phyloP scores from a whole-genome alignment of 2,888 invertebrate species.

The Tolmerus cingulatus region DNA sequence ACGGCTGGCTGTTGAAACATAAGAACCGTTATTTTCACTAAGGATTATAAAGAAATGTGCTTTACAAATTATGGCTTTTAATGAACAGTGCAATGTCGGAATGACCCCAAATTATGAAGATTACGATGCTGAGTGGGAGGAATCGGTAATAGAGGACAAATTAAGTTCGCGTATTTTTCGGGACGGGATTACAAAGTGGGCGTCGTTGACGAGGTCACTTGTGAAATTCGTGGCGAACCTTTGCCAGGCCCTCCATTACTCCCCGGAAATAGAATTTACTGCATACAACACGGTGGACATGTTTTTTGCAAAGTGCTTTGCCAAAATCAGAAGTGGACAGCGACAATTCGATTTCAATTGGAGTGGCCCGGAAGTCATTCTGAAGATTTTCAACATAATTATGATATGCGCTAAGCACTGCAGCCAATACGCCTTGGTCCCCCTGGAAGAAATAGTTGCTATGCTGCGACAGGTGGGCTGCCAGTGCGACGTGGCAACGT shows the following conservation, averaged over 20 bases:
- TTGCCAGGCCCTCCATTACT: constrained; percentile 1
- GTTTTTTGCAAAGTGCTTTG: neutral
- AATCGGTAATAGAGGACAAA: neutral
- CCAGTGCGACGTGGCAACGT: neutral
- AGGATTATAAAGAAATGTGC: neutral
- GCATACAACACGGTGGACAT: constrained; percentile 24
- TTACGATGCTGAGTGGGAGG: neutral
- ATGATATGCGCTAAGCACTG: constrained; percentile 15
- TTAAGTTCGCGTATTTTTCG: neutral
- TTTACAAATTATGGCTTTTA: neutral
- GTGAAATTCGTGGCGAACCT: constrained; percentile 26
- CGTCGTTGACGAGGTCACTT: neutral
- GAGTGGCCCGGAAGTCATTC: neutral
- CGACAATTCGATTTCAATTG: neutral
- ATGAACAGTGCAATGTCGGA: neutral
- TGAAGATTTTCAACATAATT: neutral
- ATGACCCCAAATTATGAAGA: neutral
- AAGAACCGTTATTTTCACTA: neutral
- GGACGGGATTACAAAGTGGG: neutral
- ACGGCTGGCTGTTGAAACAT: neutral
- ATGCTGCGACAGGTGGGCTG: neutral
- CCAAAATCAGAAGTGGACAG: neutral
- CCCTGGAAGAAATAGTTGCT: neutral
- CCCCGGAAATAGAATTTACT: constrained; percentile 34
- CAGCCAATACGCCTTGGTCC: neutral